A percentile compares a stretch with the other conserved stretches of the same genome.
Conservation (phyloP, 2,113 vertebrate species). For the Ceyx margarethae region DNA sequence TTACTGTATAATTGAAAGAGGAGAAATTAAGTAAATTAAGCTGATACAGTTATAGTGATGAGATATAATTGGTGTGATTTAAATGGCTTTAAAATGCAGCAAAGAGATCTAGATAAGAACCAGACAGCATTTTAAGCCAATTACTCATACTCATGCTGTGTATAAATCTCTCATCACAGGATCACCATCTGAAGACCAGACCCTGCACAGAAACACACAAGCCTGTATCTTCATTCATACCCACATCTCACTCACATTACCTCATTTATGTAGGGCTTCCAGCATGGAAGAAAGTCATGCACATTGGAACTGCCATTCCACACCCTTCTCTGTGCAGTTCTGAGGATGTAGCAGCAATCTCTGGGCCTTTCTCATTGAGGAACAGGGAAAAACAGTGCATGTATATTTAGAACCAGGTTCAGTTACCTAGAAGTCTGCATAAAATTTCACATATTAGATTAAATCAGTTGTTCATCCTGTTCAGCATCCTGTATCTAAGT, state of each 20-base stretch:
- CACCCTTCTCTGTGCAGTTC: neutral
- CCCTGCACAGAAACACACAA: neutral
- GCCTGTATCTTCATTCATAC: neutral
- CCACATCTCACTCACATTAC: neutral
- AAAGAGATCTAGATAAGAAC: slow-evolving; percentile 30
- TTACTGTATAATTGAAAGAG: slow-evolving; percentile 27
- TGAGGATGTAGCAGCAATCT: neutral
- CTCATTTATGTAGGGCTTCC: neutral
- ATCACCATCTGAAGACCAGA: neutral
- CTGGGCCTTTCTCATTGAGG: neutral
- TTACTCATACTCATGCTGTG: neutral
- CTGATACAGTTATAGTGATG: neutral
- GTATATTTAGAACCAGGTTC: neutral
- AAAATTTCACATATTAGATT: neutral
- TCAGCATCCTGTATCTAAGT: neutral
- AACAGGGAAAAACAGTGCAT: neutral
- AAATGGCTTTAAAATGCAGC: slow-evolving; percentile 30
- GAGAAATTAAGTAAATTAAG: neutral
- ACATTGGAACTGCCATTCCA: neutral
- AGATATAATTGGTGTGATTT: slow-evolving; percentile 18
- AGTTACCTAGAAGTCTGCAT: neutral
- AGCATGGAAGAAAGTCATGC: neutral
- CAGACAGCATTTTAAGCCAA: slow-evolving; percentile 49
- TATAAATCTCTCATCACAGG: neutral
- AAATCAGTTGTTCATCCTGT: neutral